Conservation (phyloP, 2,888 invertebrate genomes). For the Ormyrus nitidulus region DNA sequence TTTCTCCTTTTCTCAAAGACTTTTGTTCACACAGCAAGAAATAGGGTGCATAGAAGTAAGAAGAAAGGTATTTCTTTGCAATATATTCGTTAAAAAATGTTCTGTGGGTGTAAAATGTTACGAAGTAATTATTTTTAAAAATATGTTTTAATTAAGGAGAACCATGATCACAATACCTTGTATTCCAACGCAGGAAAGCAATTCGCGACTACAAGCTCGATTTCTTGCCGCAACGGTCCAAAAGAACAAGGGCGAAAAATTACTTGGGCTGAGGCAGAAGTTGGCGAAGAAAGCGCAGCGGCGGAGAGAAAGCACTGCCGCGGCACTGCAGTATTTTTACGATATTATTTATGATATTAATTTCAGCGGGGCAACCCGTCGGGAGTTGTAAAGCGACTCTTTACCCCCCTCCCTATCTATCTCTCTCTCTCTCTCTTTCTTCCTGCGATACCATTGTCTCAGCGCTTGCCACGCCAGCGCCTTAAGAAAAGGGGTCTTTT, state of each 20-base stretch:
- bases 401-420: conserved; percentile 52
- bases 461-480: conserved; percentile 20
- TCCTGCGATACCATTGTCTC: conserved; percentile 46
- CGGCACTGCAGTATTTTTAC: conserved; percentile 68
- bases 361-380: conserved; percentile 69
- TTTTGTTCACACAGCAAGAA: neutral
- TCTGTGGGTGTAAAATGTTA: no score
- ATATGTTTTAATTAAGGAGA: no score
- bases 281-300: conserved; percentile 40
- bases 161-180: no score
- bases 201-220: conserved; percentile 35
- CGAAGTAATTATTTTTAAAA: no score
- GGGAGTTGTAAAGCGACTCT: conserved; percentile 73
- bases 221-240: conserved; percentile 1
- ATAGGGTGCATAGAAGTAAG: no score
- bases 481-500: conserved; percentile 56
- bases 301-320: conserved; percentile 24
- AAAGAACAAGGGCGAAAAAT: conserved; percentile 32
- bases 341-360: conserved; percentile 76
- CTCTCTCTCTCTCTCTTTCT: conserved; percentile 36
- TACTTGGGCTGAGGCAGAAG: conserved; percentile 21
- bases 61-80: no score
- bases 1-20: conserved; percentile 5
- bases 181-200: neutral
- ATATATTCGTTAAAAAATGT: no score